Evolutionary conservation across 2,797 vertebrate genomes (phyloP), one percentile per base, ranked within the genome.

Genomic region (Onychomys arenicola): DNA sequence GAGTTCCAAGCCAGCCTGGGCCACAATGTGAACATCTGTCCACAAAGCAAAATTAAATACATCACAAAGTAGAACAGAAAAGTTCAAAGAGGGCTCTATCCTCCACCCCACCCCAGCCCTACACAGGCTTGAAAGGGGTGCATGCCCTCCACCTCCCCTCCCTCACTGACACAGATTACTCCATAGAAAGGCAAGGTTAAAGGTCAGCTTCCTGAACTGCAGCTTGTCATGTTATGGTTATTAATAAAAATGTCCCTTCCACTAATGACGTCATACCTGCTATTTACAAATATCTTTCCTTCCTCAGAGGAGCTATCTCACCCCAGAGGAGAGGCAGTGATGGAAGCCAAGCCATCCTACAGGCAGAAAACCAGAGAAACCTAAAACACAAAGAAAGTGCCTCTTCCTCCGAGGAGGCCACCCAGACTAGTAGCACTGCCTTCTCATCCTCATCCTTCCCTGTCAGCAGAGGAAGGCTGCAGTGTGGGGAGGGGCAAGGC

Each of bases 221-320:
- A n/a, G 49, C 65, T 94, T 34, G 0, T 80, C 88, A 81, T 75
- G 52, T 83, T 46, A 0, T 55, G 37, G 78, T 90, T 93, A 85
- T 96, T 85, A 92, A 94, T 91, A 92, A 92, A 59, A 73, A 77
- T 23, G 80, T 75, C 2, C 10, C 25, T 73, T 27, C 52, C 37
- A 93, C 84, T 91, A 78, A 90, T 83, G 84, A 90, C 57, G 81
- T 89, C 96, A 82, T 49, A 75, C 76, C 90, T 90, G 65, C 65
- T 95, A 59, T 82, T 95, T 91, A 78, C 46, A 82, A 89, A 94
- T 69, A 73, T 78, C 37, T 90, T 90, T 76, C 81, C 43, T 97
- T 94, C 88, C 93, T 90, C 59, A 0, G 25, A 91, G 85, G 92
- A 65, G 52, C 69, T 71, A 17, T 81, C 69, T 78, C 73, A 82